Base-by-base conservation (phyloP, 2,797 vertebrate species). In the Phataginus tetradactyla region DNA sequence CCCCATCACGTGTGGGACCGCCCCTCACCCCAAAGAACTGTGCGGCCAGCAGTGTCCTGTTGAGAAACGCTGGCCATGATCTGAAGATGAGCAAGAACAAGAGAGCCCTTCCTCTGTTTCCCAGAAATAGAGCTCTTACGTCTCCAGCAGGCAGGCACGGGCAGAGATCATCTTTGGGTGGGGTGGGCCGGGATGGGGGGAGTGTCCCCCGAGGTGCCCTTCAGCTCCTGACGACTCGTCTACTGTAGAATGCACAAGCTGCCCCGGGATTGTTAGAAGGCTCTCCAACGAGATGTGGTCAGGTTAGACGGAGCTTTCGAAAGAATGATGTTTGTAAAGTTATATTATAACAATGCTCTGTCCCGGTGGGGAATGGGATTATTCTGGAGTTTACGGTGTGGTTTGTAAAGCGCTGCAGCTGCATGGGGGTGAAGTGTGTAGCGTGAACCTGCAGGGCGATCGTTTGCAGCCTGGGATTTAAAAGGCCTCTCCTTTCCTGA, bases 1-100 rank as follows among this genome's bases (percentile, higher is more conserved):
- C 29, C 37, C 89, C 10, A 3, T 1, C 0, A 8, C 0, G 10
- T 18, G 3, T 2, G 1, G n/a, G 18, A 5, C 11, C 0, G 1
- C 23, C 15, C 14, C 37, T 1, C 1, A 2, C n/a, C n/a, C 12
- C 57, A 57, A 27, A 23, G 13, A 27, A 20, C 0, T 1, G 7
- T 3, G n/a, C 5, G 3, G 8, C 13, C 29, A 51, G 9, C 0
- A 0, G 18, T 1, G 11, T n/a, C 32, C 21, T 5, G 1, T 0
- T 11, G 61, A n/a, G 25, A 25, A 15, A 63, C 49, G 18, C 20
- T 23, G 15, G 25, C 9, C 9, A 0, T 1, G 34, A 63, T 45
- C 57, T 34, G 68, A 51, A 74, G 74, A 39, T 17, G 12, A 71
- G 25, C 85, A 27, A n/a, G 61, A 75, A 42, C 10, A 5, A 15